A percentile compares a stretch with the other conserved stretches of the same genome.
phyloP scores from a whole-genome alignment of 2,888 invertebrate species.

The Abrostola triplasia region DNA sequence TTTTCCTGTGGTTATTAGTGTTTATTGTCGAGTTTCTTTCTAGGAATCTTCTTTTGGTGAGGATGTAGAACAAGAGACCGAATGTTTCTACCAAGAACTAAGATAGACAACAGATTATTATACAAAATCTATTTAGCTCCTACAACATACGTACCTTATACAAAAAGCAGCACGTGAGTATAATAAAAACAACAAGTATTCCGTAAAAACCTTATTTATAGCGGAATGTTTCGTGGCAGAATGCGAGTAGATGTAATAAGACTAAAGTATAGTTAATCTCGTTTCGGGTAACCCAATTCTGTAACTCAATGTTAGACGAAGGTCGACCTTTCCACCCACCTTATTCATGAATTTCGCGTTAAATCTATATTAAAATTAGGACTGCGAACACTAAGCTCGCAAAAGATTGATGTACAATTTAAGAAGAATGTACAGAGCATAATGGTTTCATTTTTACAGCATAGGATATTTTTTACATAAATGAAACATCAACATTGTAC shows the following conservation, averaged over 20 bases:
- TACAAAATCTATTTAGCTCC: too few species aligned
- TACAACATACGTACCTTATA: too few species aligned
- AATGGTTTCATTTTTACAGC: too few species aligned
- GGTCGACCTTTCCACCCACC: conserved; percentile 37
- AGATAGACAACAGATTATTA: too few species aligned
- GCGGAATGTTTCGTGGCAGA: background rate
- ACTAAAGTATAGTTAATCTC: conserved; percentile 21
- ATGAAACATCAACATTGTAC: too few species aligned
- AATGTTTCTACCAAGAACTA: too few species aligned
- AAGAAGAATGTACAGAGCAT: conserved; percentile 19
- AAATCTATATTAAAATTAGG: conserved; percentile 28
- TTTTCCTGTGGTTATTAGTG: conserved; percentile 5
- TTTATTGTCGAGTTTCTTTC: too few species aligned
- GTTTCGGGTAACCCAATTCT: conserved; percentile 31
- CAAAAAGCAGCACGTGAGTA: too few species aligned
- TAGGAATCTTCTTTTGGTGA: too few species aligned
- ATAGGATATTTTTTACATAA: too few species aligned
- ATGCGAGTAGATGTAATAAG: background rate
- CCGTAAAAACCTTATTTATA: background rate
- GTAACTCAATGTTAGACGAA: conserved; percentile 35
- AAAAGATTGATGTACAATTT: conserved; percentile 25
- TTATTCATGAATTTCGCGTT: conserved; percentile 34
- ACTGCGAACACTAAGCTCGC: conserved; percentile 15
- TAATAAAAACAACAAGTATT: background rate
- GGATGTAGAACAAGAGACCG: too few species aligned